phyloP scores from a whole-genome alignment of 2,113 vertebrate species.

The Oncorhynchus clarkii region DNA sequence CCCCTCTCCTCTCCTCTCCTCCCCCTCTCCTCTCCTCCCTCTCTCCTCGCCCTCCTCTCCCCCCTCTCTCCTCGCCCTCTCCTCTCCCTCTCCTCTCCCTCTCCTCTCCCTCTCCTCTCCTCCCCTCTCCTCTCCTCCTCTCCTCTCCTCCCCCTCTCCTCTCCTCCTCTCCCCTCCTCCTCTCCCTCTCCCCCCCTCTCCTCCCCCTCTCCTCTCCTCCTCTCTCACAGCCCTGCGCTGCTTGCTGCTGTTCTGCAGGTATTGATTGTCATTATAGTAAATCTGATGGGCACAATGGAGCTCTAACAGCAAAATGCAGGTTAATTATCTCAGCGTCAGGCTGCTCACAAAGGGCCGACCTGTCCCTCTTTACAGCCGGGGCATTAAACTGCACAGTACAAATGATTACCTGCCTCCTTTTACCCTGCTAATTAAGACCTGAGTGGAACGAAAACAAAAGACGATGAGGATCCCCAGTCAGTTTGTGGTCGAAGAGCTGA shows the following conservation, averaged over 20 bases:
- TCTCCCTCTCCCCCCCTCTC: background rate
- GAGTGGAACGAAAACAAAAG: too few species aligned
- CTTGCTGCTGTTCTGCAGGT: slow-evolving; percentile 59
- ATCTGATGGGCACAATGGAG: slow-evolving; percentile 78
- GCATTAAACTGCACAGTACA: slow-evolving; percentile 64
- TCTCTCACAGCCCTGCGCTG: slow-evolving; percentile 32
- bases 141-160: too few species aligned
- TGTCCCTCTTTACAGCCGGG: slow-evolving; percentile 57
- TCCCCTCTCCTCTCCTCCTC: too few species aligned
- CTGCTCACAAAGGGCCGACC: slow-evolving; percentile 62
- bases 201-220: background rate
- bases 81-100: too few species aligned
- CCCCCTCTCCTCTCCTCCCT: too few species aligned
- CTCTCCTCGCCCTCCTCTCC: accelerated
- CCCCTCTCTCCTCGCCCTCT: too few species aligned
- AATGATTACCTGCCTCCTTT: slow-evolving; percentile 56
- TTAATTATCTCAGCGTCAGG: slow-evolving; percentile 80
- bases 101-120: too few species aligned
- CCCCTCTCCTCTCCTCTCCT: too few species aligned
- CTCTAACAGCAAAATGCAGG: slow-evolving; percentile 77
- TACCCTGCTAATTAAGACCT: slow-evolving; percentile 51
- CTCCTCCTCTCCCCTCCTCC: too few species aligned
- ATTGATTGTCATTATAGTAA: slow-evolving; percentile 78
- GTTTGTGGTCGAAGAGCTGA: too few species aligned
- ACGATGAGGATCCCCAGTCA: too few species aligned